Conservation (phyloP, 2,797 vertebrate species). For the Hyperoplus immaculatus region DNA sequence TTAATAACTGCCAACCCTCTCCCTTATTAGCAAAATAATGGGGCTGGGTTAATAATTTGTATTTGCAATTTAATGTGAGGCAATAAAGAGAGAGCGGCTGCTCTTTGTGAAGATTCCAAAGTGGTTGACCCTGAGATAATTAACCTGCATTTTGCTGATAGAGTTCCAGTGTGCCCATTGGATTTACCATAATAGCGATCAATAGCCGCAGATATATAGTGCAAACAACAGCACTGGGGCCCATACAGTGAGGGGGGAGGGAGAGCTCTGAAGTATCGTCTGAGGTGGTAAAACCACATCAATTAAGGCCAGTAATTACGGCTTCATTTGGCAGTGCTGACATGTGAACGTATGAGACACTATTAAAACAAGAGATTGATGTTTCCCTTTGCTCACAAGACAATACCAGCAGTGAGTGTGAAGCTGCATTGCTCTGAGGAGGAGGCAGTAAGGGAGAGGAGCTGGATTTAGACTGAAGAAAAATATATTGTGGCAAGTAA, state of each 20-base stretch:
- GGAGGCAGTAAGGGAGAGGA: constrained; percentile 10
- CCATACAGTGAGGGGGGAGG: constrained; percentile 64
- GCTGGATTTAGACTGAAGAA: constrained; percentile 18
- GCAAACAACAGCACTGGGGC: constrained; percentile 83
- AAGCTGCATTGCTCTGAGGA: constrained; percentile 30
- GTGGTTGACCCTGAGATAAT: constrained; percentile 86
- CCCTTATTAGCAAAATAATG: constrained; percentile 76
- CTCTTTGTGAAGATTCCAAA: constrained; percentile 81
- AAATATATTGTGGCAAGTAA: constrained; percentile 11
- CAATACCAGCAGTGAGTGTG: constrained; percentile 73
- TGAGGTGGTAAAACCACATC: constrained; percentile 83
- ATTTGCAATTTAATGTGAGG: constrained; percentile 80
- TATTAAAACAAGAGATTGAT: constrained; percentile 84
- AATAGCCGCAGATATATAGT: constrained; percentile 85
- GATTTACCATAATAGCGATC: constrained; percentile 89
- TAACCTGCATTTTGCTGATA: constrained; percentile 89
- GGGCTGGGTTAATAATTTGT: constrained; percentile 74
- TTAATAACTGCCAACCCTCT: constrained; percentile 34
- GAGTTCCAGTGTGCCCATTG: constrained; percentile 86
- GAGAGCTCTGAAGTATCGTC: constrained; percentile 78
- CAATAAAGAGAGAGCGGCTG: constrained; percentile 70
- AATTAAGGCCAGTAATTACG: constrained; percentile 87
- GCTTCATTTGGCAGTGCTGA: constrained; percentile 79
- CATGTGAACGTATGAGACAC: constrained; percentile 81
- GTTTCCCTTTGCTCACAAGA: constrained; percentile 56